Base-by-base conservation (phyloP, 2,797 vertebrate genomes). In the Sardinella longiceps region DNA sequence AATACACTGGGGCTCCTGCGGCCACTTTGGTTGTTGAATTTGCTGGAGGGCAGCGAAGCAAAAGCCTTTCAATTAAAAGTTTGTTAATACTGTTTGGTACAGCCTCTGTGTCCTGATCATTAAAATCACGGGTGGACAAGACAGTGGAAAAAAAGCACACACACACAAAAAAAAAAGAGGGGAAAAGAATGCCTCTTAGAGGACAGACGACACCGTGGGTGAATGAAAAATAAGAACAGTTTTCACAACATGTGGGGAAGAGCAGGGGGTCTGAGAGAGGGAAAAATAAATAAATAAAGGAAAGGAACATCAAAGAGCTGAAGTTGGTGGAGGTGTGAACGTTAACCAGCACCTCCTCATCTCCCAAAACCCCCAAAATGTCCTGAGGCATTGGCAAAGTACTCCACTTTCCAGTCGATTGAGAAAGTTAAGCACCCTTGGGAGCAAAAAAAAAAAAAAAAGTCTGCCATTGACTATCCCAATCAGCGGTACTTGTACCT, bases 1-100 rank as follows among this genome's bases (percentile, higher is more conserved):
- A 58, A 85, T 86, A 70, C 89, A 83, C 85, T 15, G 39, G 84
- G 86, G 87, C 81, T 88, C 86, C 81, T 80, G 58, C 83, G 43
- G 58, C 20, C 81, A 39, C 89, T 89, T 92, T 90, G 85, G 88
- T 88, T 88, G 87, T 88, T 82, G 66, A 82, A 90, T 84, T 87
- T 84, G 89, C 91, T 90, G 83, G 82, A 93, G 90, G 92, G 90
- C 87, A 89, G 81, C 46, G 58, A 87, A 56, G 88, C 84, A 86
- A 88, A 90, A 90, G 85, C 86, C 91, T 93, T 90, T 90, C 90
- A 92, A 93, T 91, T 91, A 91, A 91, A 90, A 91, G 90, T 90
- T 89, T 88, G 88, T 92, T 90, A 92, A 90, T 85, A 84, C 81
- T 87, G 87, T 88, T 88, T 88, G 80, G 86, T 86, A 81, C 88